Evolutionary conservation across 2,113 vertebrate species (phyloP).

Genomic region (Corythornis cristatus): DNA sequence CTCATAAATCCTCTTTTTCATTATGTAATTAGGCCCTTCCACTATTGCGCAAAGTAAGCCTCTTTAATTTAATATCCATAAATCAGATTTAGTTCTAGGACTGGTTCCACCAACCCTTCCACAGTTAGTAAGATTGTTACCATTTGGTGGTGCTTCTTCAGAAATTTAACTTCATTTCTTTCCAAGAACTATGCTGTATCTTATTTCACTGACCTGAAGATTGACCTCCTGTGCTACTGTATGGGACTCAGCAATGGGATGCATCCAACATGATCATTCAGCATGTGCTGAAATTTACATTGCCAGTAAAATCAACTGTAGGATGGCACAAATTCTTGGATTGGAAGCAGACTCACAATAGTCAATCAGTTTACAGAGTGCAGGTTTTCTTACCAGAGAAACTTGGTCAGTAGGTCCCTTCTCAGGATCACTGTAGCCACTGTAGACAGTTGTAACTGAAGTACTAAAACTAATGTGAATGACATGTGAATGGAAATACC

Average conservation of each 20-base stretch:
- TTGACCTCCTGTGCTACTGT: neutral
- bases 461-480: neutral
- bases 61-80: conserved; percentile 52
- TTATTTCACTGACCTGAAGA: neutral
- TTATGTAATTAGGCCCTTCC: conserved; percentile 48
- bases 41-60: conserved; percentile 47
- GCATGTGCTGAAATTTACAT: neutral
- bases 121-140: conserved; percentile 2
- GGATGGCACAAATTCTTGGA: neutral
- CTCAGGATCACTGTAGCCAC: neutral
- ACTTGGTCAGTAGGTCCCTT: neutral
- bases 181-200: conserved; percentile 20
- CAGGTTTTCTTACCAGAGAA: neutral
- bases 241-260: neutral
- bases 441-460: neutral
- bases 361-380: neutral
- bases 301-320: neutral
- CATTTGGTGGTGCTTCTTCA: conserved; percentile 30
- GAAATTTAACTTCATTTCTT: conserved; percentile 38
- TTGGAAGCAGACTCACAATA: neutral
- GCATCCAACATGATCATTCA: neutral
- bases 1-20: conserved; percentile 41
- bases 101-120: conserved; percentile 14
- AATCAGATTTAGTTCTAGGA: conserved; percentile 48
- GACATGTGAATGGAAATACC: neutral